Percentiles rank a stretch among this genome's conserved stretches.
phyloP scores from a whole-genome alignment of 2,888 invertebrate species.

The Drepanosiphum platanoidis region DNA sequence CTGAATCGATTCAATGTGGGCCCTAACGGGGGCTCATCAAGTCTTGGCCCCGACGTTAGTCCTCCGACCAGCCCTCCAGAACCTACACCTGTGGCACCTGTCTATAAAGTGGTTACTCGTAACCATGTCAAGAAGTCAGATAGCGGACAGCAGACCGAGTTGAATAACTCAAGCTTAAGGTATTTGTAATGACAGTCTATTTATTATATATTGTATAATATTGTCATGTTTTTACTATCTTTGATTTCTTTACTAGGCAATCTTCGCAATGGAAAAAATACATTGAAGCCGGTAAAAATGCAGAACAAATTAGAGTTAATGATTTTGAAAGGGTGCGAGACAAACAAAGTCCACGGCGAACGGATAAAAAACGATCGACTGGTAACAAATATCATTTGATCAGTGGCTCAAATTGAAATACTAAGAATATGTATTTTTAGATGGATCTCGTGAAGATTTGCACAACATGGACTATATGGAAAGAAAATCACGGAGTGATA shows the following conservation, averaged over 20 bases:
- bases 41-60: conserved; percentile 63
- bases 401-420: neutral
- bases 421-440: conserved; percentile 56
- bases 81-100: conserved; percentile 65
- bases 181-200: conserved; percentile 1
- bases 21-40: conserved; percentile 63
- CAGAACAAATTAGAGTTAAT: conserved; percentile 61
- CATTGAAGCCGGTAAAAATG: conserved; percentile 68
- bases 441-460: conserved; percentile 65
- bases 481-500: conserved; percentile 65
- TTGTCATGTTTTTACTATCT: neutral
- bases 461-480: conserved; percentile 65
- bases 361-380: conserved; percentile 56
- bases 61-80: conserved; percentile 64
- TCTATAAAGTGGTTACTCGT: conserved; percentile 66
- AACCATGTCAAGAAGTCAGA: conserved; percentile 68
- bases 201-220: neutral
- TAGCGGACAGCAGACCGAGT: conserved; percentile 71
- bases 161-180: conserved; percentile 63
- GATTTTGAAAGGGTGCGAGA: conserved; percentile 66
- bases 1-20: conserved; percentile 63
- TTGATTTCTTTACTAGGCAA: conserved; percentile 65
- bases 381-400: conserved; percentile 52
- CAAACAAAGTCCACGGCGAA: conserved; percentile 67
- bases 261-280: conserved; percentile 70